phyloP scores from a whole-genome alignment of 2,888 invertebrate genomes.

The Apoda limacodes region DNA sequence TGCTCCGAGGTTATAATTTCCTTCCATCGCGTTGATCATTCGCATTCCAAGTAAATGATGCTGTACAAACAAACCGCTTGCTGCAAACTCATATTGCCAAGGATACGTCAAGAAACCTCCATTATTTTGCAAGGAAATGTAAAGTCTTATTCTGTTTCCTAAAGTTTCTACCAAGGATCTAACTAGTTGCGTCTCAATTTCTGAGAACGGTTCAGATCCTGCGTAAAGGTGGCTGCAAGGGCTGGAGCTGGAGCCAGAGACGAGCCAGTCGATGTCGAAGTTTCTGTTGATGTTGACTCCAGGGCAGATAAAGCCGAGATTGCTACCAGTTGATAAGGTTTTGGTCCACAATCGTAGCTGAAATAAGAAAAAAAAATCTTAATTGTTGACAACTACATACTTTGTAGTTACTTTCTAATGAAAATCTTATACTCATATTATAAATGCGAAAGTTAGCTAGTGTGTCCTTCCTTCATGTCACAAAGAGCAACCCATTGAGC shows the following conservation, averaged over 20 bases:
- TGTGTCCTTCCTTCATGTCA: too few species aligned
- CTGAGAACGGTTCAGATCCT: conserved; percentile 73
- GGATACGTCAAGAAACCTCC: conserved; percentile 76
- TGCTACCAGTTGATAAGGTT: conserved; percentile 59
- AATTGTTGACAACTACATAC: too few species aligned
- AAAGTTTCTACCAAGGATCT: conserved; percentile 64
- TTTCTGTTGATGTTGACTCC: conserved; percentile 84
- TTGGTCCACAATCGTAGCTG: conserved; percentile 78
- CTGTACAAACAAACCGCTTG: conserved; percentile 44
- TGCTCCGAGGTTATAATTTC: conserved; percentile 32
- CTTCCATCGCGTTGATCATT: conserved; percentile 33
- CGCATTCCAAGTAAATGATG: conserved; percentile 37
- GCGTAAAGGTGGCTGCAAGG: conserved; percentile 74
- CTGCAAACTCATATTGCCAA: conserved; percentile 72
- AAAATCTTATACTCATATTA: too few species aligned
- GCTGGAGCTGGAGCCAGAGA: conserved; percentile 65
- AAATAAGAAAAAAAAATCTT: conserved; percentile 20
- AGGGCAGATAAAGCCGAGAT: conserved; percentile 55
- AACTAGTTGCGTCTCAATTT: conserved; percentile 72
- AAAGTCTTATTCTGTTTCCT: conserved; percentile 64
- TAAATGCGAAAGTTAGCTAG: too few species aligned
- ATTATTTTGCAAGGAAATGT: conserved; percentile 81
- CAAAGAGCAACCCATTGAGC: too few species aligned
- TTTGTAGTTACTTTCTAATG: too few species aligned
- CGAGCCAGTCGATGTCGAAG: conserved; percentile 78